These are phyloP conservation scores for Rhagonycha lutea DNA, from an alignment of 2,888 invertebrate species.

Conservation along the genomic window DNA sequence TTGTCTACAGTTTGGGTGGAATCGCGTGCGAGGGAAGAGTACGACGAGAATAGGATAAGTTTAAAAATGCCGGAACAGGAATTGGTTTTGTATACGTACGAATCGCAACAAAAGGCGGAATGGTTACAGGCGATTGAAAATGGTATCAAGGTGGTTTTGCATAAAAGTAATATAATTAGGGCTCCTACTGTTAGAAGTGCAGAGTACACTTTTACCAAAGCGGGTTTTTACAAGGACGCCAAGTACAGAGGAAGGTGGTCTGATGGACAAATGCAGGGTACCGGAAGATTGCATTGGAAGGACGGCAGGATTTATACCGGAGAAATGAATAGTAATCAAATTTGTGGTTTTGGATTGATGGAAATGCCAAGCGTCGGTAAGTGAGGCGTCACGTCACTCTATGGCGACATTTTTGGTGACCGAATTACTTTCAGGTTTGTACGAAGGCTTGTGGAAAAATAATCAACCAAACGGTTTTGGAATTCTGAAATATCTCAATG, in stretches of 20 bases:
- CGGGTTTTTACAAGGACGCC: slow-evolving; percentile 73
- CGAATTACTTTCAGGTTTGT: slow-evolving; percentile 63
- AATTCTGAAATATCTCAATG: slow-evolving; percentile 72
- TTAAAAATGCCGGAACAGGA: slow-evolving; percentile 80
- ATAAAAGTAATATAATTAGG: slow-evolving; percentile 64
- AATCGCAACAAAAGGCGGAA: slow-evolving; percentile 73
- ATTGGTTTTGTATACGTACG: slow-evolving; percentile 67
- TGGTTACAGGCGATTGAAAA: slow-evolving; percentile 79
- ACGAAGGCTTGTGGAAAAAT: slow-evolving; percentile 82
- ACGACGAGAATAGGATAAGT: slow-evolving; percentile 66
- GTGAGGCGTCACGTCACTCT: slow-evolving; percentile 29
- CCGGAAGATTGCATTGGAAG: slow-evolving; percentile 79
- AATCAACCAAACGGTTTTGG: slow-evolving; percentile 84
- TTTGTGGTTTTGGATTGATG: slow-evolving; percentile 74
- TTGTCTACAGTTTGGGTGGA: slow-evolving; percentile 82
- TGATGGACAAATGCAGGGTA: slow-evolving; percentile 82
- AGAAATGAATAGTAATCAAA: slow-evolving; percentile 74
- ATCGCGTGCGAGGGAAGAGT: slow-evolving; percentile 61
- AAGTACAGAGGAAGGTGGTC: slow-evolving; percentile 82
- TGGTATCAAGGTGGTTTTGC: slow-evolving; percentile 71
- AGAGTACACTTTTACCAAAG: slow-evolving; percentile 73
- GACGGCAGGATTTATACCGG: slow-evolving; percentile 83
- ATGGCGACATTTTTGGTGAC: neutral
- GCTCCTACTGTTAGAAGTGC: slow-evolving; percentile 76
- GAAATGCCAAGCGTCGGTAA: slow-evolving; percentile 65